These are phyloP conservation scores for Cydia strobilella DNA, from an alignment of 1,140 invertebrate genomes.

Conservation along the genomic window DNA sequence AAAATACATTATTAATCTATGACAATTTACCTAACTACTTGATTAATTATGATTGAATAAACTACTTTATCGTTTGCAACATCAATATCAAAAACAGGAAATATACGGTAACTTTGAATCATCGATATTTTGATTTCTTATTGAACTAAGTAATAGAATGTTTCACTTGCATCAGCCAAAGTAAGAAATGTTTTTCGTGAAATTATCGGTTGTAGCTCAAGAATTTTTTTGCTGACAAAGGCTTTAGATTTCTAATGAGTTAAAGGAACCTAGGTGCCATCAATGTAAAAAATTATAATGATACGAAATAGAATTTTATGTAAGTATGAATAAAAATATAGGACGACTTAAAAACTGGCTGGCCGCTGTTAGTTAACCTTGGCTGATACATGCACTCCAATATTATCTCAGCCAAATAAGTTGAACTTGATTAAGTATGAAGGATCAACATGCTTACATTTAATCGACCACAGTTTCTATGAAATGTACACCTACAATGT, in stretches of 20 bases:
- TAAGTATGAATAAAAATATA: too few species aligned
- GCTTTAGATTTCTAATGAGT: too few species aligned
- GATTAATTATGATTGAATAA: conserved; percentile 3
- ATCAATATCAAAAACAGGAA: conserved; percentile 13
- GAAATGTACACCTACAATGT: neutral
- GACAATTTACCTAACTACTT: neutral
- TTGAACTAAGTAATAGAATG: neutral
- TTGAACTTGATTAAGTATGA: neutral
- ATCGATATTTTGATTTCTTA: neutral
- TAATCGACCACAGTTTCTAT: neutral
- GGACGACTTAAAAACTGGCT: too few species aligned
- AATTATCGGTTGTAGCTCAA: neutral
- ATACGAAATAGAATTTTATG: too few species aligned
- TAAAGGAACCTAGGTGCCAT: too few species aligned
- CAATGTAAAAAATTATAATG: too few species aligned
- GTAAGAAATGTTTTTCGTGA: neutral
- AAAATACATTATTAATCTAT: conserved; percentile 6
- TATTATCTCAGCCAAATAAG: neutral
- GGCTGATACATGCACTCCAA: neutral
- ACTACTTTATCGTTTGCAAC: conserved; percentile 11
- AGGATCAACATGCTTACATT: neutral
- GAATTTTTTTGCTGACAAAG: neutral
- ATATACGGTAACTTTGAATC: neutral
- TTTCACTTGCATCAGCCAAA: neutral
- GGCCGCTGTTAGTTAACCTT: neutral